Base-by-base conservation (phyloP, 2,888 invertebrate genomes). In the Spialia ferax region DNA sequence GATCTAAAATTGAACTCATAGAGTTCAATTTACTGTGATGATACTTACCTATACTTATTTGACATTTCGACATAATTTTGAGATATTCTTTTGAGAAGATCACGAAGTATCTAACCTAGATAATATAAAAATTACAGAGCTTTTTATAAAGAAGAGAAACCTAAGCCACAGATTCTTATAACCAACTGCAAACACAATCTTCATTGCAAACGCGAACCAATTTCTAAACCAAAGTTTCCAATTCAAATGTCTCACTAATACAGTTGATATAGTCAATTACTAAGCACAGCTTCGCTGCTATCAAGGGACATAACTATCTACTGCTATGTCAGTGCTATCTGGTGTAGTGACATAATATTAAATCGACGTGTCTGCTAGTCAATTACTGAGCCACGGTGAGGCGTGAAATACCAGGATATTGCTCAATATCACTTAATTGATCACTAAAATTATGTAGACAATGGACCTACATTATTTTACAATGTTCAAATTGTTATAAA, bases 361-460 rank as follows among this genome's bases (percentile, higher is more conserved):
- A 67, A 67, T 67, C 54, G 60, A 59, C 59, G 38, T 67, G 67
- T 67, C 61, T 61, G 15, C 23, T 32, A 67, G 67, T 67, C 61
- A 67, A 67, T 67, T 67, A 67, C 32, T 55, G 48, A 29, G 32
- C 55, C 61, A 61, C 67, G 60, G 52, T 29, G 42, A 29, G 32
- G 59, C 60, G 67, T 67, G 61, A 67, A 67, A 67, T 55, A 61
- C 55, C 60, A 23, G 55, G 45, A 67, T 61, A 29, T 52, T 65
- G 59, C 59, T 65, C 59, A 65, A 52, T 59, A 59, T 50, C 22
- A 35, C 35, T 57, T 65, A 65, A 65, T 65, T 57, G 64, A 50
- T 52, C 22, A 13, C 38, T 55, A 35, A 63, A 54, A 54, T n/a
- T 54, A 63, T 29, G 54, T 26, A 54, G 15, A 20, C 45, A 48